Conservation (phyloP, 2,797 vertebrate species). For the Gymnoscopelus braueri region DNA sequence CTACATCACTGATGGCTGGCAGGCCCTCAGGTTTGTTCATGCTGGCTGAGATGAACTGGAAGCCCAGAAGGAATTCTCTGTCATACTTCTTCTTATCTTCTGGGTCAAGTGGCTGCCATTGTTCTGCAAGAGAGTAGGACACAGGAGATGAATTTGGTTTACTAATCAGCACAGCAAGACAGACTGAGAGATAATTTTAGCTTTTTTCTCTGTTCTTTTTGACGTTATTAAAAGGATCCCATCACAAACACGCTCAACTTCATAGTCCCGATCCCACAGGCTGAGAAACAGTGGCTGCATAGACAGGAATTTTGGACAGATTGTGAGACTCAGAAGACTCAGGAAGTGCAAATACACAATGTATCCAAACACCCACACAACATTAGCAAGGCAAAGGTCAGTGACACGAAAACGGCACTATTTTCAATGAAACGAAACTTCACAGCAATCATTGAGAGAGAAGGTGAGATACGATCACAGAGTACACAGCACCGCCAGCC, state of each 20-base stretch:
- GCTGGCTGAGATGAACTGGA: constrained; percentile 94
- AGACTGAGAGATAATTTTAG: too few relatives aligned
- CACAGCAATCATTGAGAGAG: neutral
- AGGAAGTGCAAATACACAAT: too few relatives aligned
- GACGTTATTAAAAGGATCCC: too few relatives aligned
- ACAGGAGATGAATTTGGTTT: neutral
- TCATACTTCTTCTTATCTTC: constrained; percentile 98
- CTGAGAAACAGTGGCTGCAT: too few relatives aligned
- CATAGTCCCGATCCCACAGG: too few relatives aligned
- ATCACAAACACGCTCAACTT: too few relatives aligned
- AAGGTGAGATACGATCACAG: constrained; percentile 19
- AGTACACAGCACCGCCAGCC: neutral
- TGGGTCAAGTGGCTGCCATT: constrained; percentile 93
- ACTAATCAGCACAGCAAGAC: too few relatives aligned
- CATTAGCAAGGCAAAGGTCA: neutral
- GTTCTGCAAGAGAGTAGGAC: constrained; percentile 77
- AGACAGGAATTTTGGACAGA: too few relatives aligned
- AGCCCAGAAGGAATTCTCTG: constrained; percentile 92
- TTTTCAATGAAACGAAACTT: constrained; percentile 11
- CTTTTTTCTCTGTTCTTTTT: too few relatives aligned
- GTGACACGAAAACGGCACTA: constrained; percentile 5
- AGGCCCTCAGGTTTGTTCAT: constrained; percentile 96
- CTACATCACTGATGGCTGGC: constrained; percentile 95
- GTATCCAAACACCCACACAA: too few relatives aligned
- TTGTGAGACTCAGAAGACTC: too few relatives aligned